Conservation (phyloP, 64 coral and sea anemone genomes). For the Stichodactyla helianthus region DNA sequence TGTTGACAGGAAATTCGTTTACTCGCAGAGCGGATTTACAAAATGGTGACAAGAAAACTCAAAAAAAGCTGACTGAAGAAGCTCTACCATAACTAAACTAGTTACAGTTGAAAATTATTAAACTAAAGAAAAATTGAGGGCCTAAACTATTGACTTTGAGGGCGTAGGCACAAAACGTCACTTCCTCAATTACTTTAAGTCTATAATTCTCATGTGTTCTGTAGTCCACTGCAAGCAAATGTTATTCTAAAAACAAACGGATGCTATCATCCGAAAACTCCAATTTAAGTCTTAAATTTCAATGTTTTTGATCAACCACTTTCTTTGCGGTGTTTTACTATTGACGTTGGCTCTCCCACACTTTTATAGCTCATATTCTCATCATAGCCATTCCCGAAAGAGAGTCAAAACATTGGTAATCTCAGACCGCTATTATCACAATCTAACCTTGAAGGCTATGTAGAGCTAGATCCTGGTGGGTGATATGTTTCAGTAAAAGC, state of each 20-base stretch:
- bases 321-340: not conserved
- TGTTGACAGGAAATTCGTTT: no score
- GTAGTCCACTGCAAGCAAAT: not conserved
- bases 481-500: constrained; percentile 14
- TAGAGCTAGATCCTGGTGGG: not conserved
- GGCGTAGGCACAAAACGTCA: not conserved
- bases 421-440: not conserved
- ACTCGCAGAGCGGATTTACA: no score
- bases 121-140: no score
- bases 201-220: no score
- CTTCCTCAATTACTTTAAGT: not conserved
- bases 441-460: not conserved
- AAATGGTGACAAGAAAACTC: no score
- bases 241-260: not conserved
- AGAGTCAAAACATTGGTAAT: not conserved
- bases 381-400: not conserved
- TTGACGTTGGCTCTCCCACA: not conserved
- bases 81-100: not conserved
- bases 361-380: not conserved
- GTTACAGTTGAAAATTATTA: no score
- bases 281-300: not conserved
- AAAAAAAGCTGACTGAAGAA: not conserved
- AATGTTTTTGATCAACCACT: not conserved
- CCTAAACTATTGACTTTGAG: not conserved
- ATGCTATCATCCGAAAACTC: not conserved